Evolutionary conservation across 1,140 invertebrate species (phyloP).

Genomic region (Drosophila insularis): DNA sequence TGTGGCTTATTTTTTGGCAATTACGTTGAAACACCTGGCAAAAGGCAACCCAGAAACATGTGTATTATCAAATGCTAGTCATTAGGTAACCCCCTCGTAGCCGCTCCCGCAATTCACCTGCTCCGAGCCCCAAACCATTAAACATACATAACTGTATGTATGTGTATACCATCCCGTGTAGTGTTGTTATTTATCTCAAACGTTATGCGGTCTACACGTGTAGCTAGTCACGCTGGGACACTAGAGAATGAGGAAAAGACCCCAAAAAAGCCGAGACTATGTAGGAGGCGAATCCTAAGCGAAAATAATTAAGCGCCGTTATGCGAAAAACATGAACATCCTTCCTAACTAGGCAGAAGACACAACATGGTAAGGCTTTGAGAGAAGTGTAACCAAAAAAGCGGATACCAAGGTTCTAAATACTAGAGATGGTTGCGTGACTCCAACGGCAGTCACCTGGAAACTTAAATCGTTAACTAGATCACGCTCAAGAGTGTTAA

Average conservation of each 20-base stretch:
- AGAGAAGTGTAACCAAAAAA: background rate
- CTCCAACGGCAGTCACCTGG: background rate
- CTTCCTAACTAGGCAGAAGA: conserved; percentile 22
- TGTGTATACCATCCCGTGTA: conserved; percentile 17
- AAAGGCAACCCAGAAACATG: conserved; percentile 52
- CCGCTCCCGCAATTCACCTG: background rate
- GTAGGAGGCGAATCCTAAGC: conserved; percentile 32
- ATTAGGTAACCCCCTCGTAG: conserved; percentile 47
- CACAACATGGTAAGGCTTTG: conserved; percentile 10
- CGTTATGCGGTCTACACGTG: conserved; percentile 66
- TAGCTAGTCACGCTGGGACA: conserved; percentile 33
- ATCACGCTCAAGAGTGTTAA: no score
- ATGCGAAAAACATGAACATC: conserved; percentile 66
- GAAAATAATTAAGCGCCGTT: conserved; percentile 71
- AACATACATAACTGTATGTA: background rate
- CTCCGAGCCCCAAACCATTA: background rate
- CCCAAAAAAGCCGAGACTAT: background rate
- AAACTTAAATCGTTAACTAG: no score
- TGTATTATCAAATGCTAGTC: conserved; percentile 77
- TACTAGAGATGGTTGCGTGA: conserved; percentile 57
- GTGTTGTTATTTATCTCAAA: conserved; percentile 69
- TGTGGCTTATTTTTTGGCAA: conserved; percentile 60
- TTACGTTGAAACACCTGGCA: conserved; percentile 66
- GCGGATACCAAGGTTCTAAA: background rate
- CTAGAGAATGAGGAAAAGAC: conserved; percentile 23